Evolutionary conservation across 2,797 vertebrate genomes (phyloP), one percentile per base, ranked within the genome.

Genomic region (Glyptemys insculpta): DNA sequence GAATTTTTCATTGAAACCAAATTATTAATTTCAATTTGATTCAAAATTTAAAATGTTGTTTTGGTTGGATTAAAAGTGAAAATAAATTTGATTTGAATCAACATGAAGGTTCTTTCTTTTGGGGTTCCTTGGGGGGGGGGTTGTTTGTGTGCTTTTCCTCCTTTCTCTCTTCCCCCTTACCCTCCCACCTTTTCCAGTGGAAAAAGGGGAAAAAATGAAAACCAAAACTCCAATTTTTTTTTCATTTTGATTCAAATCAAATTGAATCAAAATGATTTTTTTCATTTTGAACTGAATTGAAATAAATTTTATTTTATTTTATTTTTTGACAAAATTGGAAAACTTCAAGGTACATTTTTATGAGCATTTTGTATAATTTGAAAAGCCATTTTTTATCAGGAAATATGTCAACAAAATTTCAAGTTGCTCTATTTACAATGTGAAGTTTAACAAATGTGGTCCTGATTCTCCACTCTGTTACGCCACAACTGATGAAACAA

Each of bases 101-200:
- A 27, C 25, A 12, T 57, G 10, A 12, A 57, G 27, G 25, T 57
- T 57, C 25, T 12, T 57, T 57, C 53, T 53, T 53, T 53, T 53
- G 23, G 56, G 12, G 25, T 57, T 27, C 10, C 56, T 27, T 57
- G 11, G 54, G 27, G 25, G 54, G 23, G 4, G 44, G 8, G 47
- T 44, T n/a, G 12, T 16, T 34, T 4, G 2, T 5, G 3, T 37
- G 15, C 16, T 47, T 25, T 5, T 5, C 16, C 8, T 12, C 3
- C 41, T 31, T 52, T 3, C 41, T n/a, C 65, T 37, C n/a, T 10
- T 34, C 31, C 6, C 59, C 12, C 29, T 34, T 34, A 11, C n/a
- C 37, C 21, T 37, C n/a, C n/a, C n/a, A n/a, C n/a, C n/a, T n/a
- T n/a, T 72, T 37, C 19, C n/a, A 31, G 12, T 31, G 57, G 2